These are phyloP conservation scores for Numenius phaeopus DNA, from an alignment of 2,797 vertebrate species.

Conservation along the genomic window DNA sequence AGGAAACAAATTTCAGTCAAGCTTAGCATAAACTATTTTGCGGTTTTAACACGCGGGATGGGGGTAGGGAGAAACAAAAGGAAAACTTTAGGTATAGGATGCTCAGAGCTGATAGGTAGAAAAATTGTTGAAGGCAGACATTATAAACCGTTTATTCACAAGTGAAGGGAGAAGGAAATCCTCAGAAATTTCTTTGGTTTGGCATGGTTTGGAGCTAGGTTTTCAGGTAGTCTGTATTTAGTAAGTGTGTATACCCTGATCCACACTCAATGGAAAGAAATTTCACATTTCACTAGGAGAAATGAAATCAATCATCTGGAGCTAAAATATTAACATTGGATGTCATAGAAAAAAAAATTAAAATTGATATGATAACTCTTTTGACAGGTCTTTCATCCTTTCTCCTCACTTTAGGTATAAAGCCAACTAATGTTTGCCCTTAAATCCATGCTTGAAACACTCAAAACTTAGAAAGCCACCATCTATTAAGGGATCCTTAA, in stretches of 20 bases:
- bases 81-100: not conserved
- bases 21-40: not conserved
- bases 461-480: not conserved
- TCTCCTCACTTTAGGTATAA: not conserved
- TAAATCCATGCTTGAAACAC: fast-evolving
- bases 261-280: fast-evolving
- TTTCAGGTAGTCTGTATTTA: not conserved
- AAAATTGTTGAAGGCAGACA: not conserved
- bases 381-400: not conserved
- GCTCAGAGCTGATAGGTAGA: not conserved
- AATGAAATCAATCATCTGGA: not conserved
- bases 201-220: not conserved
- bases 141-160: not conserved
- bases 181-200: not conserved
- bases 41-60: fast-evolving
- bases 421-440: not conserved
- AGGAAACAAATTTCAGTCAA: slow-evolving; percentile 72
- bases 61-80: not conserved
- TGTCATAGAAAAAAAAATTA: not conserved
- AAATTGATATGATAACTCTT: not conserved
- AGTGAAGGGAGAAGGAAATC: not conserved
- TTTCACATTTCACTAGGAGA: not conserved
- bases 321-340: not conserved
- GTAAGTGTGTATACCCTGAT: not conserved
- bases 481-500: not conserved